Base-by-base conservation (phyloP, 2,797 vertebrate genomes). In the Rhinogobio ventralis region DNA sequence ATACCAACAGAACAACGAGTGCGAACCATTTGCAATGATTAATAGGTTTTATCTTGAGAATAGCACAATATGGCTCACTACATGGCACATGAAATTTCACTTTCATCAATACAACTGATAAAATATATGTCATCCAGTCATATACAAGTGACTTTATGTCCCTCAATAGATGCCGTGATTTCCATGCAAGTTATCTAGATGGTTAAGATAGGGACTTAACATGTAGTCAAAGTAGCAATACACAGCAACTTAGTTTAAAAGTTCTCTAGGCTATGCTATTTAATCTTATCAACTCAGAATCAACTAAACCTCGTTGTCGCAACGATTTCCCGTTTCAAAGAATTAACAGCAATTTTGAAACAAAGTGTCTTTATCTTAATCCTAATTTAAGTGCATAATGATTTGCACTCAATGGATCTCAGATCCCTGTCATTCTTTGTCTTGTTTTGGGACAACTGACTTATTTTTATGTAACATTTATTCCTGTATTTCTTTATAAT, bases 281-380 rank as follows among this genome's bases (percentile, higher is more conserved):
- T 42, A n/a, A 69, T 33, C 74, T 78, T 30, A 69, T 84, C 64
- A 49, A 46, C 42, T 28, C 28, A 11, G 25, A 74, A 74, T 74
- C 42, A 80, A 55, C 45, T 75, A 51, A 78, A 46, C 49, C 36
- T 68, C 13, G 30, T 45, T 84, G 33, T 67, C 11, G 13, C 23
- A 75, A 53, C 45, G 10, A 39, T 20, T 17, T n/a, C 8, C 23
- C 3, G 13, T 60, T 77, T 77, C 20, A 69, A 84, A 13, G n/a
- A 78, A 78, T 33, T 57, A 13, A 67, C n/a, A 45, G 39, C 45
- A 69, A 33, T 69, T 55, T 4, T 45, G 15, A 67, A 42, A 67
- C 81, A 75, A 55, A 78, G 49, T 7, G 64, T 17, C 19, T 76
- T 78, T 49, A 71, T 71, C 53, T 71, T 71, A 78, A 78, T 71